Base-by-base conservation (phyloP, 2,888 invertebrate species). In the Octodonta nipae region DNA sequence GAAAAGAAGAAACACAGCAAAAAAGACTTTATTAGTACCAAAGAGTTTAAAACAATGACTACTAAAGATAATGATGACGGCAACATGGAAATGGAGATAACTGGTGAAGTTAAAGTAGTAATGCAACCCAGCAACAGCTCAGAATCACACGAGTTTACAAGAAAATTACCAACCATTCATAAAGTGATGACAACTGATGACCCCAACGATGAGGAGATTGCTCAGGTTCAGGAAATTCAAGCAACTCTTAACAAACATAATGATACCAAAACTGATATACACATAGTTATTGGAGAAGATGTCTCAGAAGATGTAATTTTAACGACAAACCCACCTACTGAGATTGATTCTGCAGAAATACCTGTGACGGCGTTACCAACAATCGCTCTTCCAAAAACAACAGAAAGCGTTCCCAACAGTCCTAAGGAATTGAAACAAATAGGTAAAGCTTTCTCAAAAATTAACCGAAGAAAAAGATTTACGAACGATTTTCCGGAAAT, bases 81-180 rank as follows among this genome's bases (percentile, higher is more conserved):
- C 11, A 40, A 42, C 11, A 39, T 46, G 13, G 48, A 58, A 37
- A 47, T 54, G 32, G 54, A 58, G 42, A 52, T 57, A 30, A 46
- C 52, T 8, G 55, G 54, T 30, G 51, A 54, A 34, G 43, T 56
- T 2, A 54, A 56, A 44, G 40, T 52, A 4, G 39, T 55, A 24
- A 25, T 44, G 7, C 47, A 46, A 26, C 55, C 55, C 4, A 44
- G 49, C 32, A 52, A 49, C 14, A 44, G 39, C 13, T 46, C 43
- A 3, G 47, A 44, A 33, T 34, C 47, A 3, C 52, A 54, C 30
- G 51, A 51, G 35, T 54, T 42, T 31, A 42, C 52, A 1, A 53
- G 54, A 42, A 50, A 55, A 12, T 42, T 46, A 30, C 57, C 58
- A 2, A 55, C 50, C 38, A 26, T 44, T 5, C 40, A 44, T 26